Percentiles rank a stretch among this genome's conserved stretches.
These are phyloP conservation scores for Psammodynastes pulverulentus DNA, from an alignment of 2,113 vertebrate species.

Conservation along the genomic window DNA sequence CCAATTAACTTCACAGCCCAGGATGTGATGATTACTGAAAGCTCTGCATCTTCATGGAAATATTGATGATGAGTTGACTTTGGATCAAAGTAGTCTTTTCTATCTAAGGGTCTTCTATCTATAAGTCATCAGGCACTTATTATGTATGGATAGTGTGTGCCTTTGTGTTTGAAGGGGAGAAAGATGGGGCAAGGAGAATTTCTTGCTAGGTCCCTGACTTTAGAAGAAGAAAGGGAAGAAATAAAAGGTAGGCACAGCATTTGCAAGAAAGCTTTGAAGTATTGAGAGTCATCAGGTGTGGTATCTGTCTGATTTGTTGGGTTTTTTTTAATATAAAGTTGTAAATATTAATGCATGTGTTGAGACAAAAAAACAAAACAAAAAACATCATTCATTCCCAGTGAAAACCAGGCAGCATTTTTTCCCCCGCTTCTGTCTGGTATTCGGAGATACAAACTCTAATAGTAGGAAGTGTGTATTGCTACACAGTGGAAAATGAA, in stretches of 20 bases:
- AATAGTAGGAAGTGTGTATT: not conserved
- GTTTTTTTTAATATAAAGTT: not conserved
- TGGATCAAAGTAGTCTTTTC: not conserved
- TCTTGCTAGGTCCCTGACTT: slow-evolving; percentile 27
- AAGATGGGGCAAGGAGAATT: not conserved
- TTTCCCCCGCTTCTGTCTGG: not conserved
- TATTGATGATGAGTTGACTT: not conserved
- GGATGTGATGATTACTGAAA: not conserved
- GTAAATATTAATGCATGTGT: slow-evolving; percentile 41
- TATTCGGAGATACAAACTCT: not conserved
- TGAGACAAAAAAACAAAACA: slow-evolving; percentile 42
- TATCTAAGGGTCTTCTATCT: not conserved
- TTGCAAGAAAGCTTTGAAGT: slow-evolving; percentile 24
- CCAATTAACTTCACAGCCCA: not conserved
- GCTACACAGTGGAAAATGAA: not conserved
- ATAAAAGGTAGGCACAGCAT: slow-evolving; percentile 18
- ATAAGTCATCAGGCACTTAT: slow-evolving; percentile 25
- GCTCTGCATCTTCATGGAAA: not conserved
- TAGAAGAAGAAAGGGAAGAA: not conserved
- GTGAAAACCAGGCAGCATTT: slow-evolving; percentile 10
- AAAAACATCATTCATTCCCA: slow-evolving; percentile 24
- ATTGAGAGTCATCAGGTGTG: slow-evolving; percentile 38
- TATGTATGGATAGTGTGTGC: slow-evolving; percentile 11
- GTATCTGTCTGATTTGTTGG: slow-evolving; percentile 29
- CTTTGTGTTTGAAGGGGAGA: slow-evolving; percentile 3